Evolutionary conservation across 1,140 invertebrate species (phyloP), one percentile per base, ranked within the genome.

Genomic region (Euglossa dilemma): DNA sequence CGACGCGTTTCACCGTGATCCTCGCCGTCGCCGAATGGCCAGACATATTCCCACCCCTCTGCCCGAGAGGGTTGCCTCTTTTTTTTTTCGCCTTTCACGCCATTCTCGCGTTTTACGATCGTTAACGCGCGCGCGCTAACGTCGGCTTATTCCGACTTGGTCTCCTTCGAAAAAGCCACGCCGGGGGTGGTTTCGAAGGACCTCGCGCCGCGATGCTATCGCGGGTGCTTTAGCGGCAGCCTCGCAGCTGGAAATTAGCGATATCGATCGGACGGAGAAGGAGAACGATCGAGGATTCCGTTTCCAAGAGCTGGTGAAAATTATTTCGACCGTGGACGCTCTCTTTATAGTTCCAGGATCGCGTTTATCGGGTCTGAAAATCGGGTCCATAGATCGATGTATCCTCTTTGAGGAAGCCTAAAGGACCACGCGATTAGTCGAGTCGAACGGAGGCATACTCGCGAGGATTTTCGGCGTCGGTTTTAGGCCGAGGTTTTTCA

Each of bases 1-100:
- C 64, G 80, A 6, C 57, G 84, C 80, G 84, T 84, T 87, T 84
- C 76, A 76, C 67, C 59, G 63, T 64, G 56, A 83, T 83, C 70
- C 80, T 66, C 1, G 36, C n/a, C 69, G 67, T 66, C 72, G 72
- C 59, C 71, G 85, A 86, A 86, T 57, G 71, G 57, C 78, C 69
- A 59, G 64, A 82, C 71, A 47, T 70, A 76, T 79, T 69, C 45
- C 84, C 54, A 6, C 45, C 71, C 76, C 36, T 25, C 4, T 18
- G 8, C 3, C 0, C 5, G 23, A 54, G 23, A 54, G 20, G 11
- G 36, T 57, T 45, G 72, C 70, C 47, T 56, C 52, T 50, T 66
- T 36, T 36, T 57, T 50, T 66, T 36, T 36, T 36, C 72, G 61
- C 45, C 61, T 57, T 50, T 23, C 72, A 52, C 59, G 57, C 25